Percentiles rank a stretch among this genome's conserved stretches.
Evolutionary conservation across 2,113 vertebrate species (phyloP).

Genomic region (Raja brachyura): DNA sequence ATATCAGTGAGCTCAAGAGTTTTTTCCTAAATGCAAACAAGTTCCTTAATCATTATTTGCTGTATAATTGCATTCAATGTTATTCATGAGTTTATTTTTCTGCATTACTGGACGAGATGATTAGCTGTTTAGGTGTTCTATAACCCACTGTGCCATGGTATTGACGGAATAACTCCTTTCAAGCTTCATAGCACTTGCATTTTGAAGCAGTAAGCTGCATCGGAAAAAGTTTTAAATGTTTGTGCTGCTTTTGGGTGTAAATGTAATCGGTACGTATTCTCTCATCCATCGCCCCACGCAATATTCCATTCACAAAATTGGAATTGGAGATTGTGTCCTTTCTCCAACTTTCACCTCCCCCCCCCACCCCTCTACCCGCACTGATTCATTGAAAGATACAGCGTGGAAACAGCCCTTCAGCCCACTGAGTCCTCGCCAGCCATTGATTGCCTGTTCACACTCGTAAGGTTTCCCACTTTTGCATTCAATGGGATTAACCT

Average conservation of each 20-base stretch:
- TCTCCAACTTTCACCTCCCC: not conserved
- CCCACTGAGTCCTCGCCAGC: too few relatives aligned
- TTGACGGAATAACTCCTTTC: not conserved
- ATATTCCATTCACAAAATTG: not conserved
- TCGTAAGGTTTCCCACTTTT: too few relatives aligned
- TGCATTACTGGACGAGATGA: slow-evolving; percentile 17
- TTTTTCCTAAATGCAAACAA: not conserved
- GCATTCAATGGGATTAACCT: too few relatives aligned
- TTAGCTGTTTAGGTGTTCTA: not conserved
- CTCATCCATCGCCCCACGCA: not conserved
- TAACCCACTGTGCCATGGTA: not conserved
- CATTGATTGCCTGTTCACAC: too few relatives aligned
- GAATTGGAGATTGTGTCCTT: not conserved
- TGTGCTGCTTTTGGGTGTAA: not conserved
- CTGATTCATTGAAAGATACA: too few relatives aligned
- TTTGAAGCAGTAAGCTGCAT: not conserved
- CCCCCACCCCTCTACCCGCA: too few relatives aligned
- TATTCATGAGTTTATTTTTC: not conserved
- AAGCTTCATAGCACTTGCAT: not conserved
- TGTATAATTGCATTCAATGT: not conserved
- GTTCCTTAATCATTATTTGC: not conserved
- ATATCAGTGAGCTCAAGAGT: slow-evolving; percentile 14
- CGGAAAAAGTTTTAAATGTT: not conserved
- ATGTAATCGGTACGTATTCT: not conserved
- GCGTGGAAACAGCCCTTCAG: too few relatives aligned